Conservation (phyloP, 2,888 invertebrate species). For the Drosophila siamana region DNA sequence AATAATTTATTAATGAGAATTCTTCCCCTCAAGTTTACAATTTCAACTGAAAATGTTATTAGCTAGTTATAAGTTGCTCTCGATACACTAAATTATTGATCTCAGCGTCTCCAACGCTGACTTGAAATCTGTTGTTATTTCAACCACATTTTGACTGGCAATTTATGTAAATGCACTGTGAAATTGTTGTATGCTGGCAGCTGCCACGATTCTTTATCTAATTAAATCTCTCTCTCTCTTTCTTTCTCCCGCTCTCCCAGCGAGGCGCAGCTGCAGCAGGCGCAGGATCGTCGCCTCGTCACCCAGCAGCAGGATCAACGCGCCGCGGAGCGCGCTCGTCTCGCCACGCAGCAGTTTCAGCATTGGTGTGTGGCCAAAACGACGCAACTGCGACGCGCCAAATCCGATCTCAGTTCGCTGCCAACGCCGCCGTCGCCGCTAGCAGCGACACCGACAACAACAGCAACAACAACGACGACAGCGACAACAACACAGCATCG, state of each 20-base stretch:
- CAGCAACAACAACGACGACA: neutral
- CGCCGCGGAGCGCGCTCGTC: slow-evolving; percentile 10
- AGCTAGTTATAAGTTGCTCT: no score
- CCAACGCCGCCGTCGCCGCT: neutral
- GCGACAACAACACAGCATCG: slow-evolving; percentile 12
- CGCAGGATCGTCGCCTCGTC: slow-evolving; percentile 6
- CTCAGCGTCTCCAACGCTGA: no score
- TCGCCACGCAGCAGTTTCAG: slow-evolving; percentile 21
- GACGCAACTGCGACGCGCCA: slow-evolving; percentile 25
- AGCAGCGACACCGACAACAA: neutral
- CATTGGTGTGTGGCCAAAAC: slow-evolving; percentile 36
- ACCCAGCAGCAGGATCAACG: slow-evolving; percentile 17
- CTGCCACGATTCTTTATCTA: neutral
- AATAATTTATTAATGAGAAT: no score
- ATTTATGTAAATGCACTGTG: no score
- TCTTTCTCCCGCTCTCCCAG: slow-evolving; percentile 1
- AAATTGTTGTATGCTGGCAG: no score
- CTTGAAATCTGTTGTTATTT: no score
- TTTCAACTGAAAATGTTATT: no score
- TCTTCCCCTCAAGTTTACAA: no score
- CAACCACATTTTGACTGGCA: no score
- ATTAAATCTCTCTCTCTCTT: neutral
- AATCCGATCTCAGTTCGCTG: slow-evolving; percentile 31
- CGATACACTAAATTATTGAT: no score
- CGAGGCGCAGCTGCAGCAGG: slow-evolving; percentile 11